A percentile compares a stretch with the other conserved stretches of the same genome.
Evolutionary conservation across 2,113 vertebrate species (phyloP).

Genomic region (Galbula dea): DNA sequence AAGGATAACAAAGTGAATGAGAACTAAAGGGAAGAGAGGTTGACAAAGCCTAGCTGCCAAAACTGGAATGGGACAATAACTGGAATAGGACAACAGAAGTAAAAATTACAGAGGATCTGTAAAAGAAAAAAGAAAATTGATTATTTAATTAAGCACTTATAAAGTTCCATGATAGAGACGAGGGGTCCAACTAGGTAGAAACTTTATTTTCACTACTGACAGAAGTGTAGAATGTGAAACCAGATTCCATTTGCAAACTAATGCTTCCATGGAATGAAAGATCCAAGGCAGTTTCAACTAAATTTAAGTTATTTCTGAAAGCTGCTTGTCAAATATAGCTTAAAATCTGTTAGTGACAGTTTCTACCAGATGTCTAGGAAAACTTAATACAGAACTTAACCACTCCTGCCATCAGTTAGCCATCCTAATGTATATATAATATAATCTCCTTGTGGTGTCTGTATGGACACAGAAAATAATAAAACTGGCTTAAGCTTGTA

Average conservation of each 20-base stretch:
- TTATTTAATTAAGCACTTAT: background rate
- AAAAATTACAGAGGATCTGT: background rate
- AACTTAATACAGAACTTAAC: background rate
- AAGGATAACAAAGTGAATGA: background rate
- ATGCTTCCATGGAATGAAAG: background rate
- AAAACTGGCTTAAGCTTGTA: background rate
- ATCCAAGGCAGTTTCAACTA: background rate
- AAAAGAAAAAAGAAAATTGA: background rate
- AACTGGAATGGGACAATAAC: background rate
- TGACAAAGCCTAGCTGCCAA: background rate
- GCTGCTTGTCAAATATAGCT: background rate
- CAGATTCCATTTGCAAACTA: background rate
- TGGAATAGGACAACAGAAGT: no score
- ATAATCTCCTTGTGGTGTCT: background rate
- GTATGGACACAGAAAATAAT: background rate
- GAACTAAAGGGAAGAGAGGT: background rate
- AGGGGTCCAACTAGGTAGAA: background rate
- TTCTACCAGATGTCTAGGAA: background rate
- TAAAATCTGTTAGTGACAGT: background rate
- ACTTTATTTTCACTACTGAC: background rate
- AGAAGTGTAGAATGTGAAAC: background rate
- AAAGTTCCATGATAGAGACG: background rate
- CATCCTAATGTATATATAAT: background rate
- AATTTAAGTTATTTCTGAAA: background rate
- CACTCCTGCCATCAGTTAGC: background rate